These are phyloP conservation scores for Hypomecis punctinalis DNA, from an alignment of 2,888 invertebrate species.

Conservation along the genomic window DNA sequence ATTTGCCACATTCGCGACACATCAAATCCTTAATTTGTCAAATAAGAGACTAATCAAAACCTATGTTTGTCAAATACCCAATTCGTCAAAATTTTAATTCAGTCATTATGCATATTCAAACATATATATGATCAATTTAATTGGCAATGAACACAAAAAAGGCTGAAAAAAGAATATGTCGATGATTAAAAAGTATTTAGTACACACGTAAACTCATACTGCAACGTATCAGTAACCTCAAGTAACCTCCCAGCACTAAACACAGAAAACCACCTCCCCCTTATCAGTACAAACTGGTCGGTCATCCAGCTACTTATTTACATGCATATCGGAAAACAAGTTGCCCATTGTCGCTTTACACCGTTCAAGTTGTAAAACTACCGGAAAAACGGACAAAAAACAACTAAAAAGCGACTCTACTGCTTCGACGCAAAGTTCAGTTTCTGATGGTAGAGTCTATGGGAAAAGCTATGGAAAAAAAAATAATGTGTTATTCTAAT, in stretches of 20 bases:
- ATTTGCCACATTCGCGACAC: no score
- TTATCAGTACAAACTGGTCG: slow-evolving; percentile 68
- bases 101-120: no score
- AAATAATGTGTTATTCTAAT: slow-evolving; percentile 21
- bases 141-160: no score
- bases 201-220: not conserved
- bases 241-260: slow-evolving; percentile 42
- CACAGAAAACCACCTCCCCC: slow-evolving; percentile 44
- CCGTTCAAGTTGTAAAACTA: slow-evolving; percentile 70
- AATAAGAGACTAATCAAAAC: no score
- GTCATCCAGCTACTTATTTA: slow-evolving; percentile 82
- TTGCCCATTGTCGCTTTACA: slow-evolving; percentile 77
- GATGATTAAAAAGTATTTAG: no score
- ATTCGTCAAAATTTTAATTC: no score
- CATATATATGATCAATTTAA: no score
- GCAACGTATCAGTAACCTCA: slow-evolving; percentile 39
- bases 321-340: slow-evolving; percentile 80
- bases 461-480: slow-evolving; percentile 65
- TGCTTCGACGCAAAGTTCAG: slow-evolving; percentile 22
- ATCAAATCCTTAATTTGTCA: no score
- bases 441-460: slow-evolving; percentile 33
- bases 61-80: no score
- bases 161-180: no score
- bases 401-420: slow-evolving; percentile 54
- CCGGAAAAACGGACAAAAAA: slow-evolving; percentile 64